Evolutionary conservation across 2,888 invertebrate species (phyloP), one percentile per base, ranked within the genome.

Genomic region (Ophion slaviceki): DNA sequence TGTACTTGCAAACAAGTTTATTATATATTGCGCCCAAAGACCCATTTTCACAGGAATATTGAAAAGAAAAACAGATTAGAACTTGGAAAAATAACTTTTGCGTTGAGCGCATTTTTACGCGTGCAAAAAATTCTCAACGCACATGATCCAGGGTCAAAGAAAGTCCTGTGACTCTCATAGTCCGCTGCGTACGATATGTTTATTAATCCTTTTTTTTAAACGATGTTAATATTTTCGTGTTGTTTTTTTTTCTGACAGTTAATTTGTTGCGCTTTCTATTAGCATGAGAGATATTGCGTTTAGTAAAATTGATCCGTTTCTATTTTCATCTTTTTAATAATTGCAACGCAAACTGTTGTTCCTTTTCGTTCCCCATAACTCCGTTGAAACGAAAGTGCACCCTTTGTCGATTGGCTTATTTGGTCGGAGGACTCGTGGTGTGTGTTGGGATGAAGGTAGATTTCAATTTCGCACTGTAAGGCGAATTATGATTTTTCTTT

Each of bases 231-330:
- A 24, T 66, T 59, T 57, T 64, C n/a, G 40, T 57, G n/a, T 57
- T 67, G 10, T 61, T 67, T 66, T 64, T 66, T 64, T 78, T 84
- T 80, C 80, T 75, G 80, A 79, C 62, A 80, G 77, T 77, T 82
- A 66, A 28, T 77, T 57, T 20, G 81, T 84, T 47, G 75, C 80
- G 77, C 80, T 85, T 85, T 78, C 61, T 53, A 80, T 80, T 74
- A 68, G 85, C 85, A 86, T 86, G 85, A 80, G 67, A 86, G 24
- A 77, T 77, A 32, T 78, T 64, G 64, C 57, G 78, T 71, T 78
- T 47, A 8, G 47, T 77, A 62, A 80, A 24, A 71, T 53, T 53
- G 61, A 59, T 71, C 14, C 24, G n/a, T 61, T 62, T 57, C 45
- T 62, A 45, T 75, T 79, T 82, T 47, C 24, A 76, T 74, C 3